Evolutionary conservation across 2,113 vertebrate genomes (phyloP).

Genomic region (Montifringilla adamsi): DNA sequence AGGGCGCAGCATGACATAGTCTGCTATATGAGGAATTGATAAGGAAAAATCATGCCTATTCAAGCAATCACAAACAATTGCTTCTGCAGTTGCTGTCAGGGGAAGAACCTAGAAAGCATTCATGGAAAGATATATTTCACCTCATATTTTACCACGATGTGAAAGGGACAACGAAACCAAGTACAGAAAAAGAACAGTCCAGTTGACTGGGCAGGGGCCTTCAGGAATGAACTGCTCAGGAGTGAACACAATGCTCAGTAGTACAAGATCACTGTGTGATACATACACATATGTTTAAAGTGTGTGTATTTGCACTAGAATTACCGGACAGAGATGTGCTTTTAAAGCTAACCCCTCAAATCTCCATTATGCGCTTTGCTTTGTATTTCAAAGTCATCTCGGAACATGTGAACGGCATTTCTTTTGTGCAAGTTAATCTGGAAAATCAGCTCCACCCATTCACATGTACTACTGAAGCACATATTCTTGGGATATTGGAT

Average conservation of each 20-base stretch:
- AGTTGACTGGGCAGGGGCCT: not conserved
- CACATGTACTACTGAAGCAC: accelerated
- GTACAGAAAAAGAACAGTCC: not conserved
- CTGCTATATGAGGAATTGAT: not conserved
- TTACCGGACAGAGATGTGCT: not conserved
- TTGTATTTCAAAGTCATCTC: not conserved
- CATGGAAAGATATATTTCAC: not conserved
- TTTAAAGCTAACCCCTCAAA: not conserved
- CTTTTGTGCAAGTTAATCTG: not conserved
- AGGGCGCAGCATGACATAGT: not conserved
- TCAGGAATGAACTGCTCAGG: accelerated
- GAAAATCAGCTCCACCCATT: not conserved
- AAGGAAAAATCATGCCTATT: not conserved
- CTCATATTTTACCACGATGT: not conserved
- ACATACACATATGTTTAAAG: not conserved
- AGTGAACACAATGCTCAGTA: not conserved
- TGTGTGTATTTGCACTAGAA: not conserved
- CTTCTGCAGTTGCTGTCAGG: not conserved
- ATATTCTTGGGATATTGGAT: not conserved
- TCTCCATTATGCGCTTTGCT: not conserved
- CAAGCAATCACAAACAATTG: not conserved
- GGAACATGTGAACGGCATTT: not conserved
- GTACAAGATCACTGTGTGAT: not conserved
- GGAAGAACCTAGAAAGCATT: not conserved
- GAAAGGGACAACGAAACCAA: not conserved